Evolutionary conservation across 2,797 vertebrate species (phyloP), one percentile per base, ranked within the genome.

Genomic region (Phyllotis vaccarum): DNA sequence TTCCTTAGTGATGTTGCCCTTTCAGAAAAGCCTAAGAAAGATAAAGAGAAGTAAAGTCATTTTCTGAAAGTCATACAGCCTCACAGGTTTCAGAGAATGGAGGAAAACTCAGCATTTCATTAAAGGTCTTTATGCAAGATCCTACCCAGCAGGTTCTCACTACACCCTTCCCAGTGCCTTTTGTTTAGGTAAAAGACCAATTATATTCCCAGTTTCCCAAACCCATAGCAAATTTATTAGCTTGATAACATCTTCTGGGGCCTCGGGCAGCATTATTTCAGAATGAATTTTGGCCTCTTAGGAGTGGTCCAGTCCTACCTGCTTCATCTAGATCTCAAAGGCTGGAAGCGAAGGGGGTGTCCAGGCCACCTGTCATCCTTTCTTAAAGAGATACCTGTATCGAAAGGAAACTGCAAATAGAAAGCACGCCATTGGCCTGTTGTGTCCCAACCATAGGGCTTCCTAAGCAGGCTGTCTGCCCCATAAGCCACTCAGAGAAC

Each of bases 341-440:
- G 27, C 31, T 43, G 24, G 46, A 21, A 34, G 24, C 43, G 37
- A 80, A 81, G 56, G 90, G 40, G n/a, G 78, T 37, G 22, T 2
- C 8, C 34, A 24, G 58, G 52, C n/a, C 4, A 0, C 19, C 58
- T n/a, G 1, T 40, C 0, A 0, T 11, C 40, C 19, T 13, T 10
- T 49, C 64, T 58, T 34, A 10, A 0, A 68, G 40, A 22, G 16
- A 40, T 6, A 19, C n/a, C 54, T 60, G 83, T 19, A 16, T 49
- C 78, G 22, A 56, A 46, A 43, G 7, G 37, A 86, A 86, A 60
- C 12, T 70, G 62, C 11, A 29, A 10, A 64, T 88, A 68, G 58
- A 46, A 54, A 94, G 43, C 31, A 16, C 34, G 29, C 49, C 14
- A 56, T 56, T 3, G 27, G n/a, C 9, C 46, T 24, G 6, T 6